Percentiles rank a stretch among this genome's conserved stretches.
Evolutionary conservation across 1,140 invertebrate genomes (phyloP).

Genomic region (Andrena cerasifolii): DNA sequence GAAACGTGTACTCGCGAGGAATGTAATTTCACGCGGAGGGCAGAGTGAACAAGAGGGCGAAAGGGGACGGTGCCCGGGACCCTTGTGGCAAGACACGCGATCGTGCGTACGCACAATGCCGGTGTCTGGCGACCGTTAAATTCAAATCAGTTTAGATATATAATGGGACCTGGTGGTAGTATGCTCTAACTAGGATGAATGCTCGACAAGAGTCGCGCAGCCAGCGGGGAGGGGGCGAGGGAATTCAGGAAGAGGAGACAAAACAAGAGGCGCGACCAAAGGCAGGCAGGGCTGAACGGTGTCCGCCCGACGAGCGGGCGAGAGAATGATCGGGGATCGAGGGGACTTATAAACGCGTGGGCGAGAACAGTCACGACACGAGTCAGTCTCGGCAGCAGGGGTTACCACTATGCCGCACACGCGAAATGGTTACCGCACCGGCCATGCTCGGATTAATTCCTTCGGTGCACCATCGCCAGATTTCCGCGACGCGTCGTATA

Average conservation of each 20-base stretch:
- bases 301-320: background rate
- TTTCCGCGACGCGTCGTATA: conserved; percentile 13
- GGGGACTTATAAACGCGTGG: conserved; percentile 64
- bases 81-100: background rate
- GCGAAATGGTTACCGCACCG: conserved; percentile 30
- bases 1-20: too few relatives aligned
- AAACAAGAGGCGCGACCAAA: conserved; percentile 12
- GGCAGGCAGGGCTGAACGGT: background rate
- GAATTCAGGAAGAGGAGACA: conserved; percentile 40
- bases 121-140: conserved; percentile 73
- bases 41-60: too few relatives aligned
- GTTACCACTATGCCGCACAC: conserved; percentile 39
- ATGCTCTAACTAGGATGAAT: conserved; percentile 72
- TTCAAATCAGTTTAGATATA: conserved; percentile 76
- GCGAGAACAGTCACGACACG: conserved; percentile 60
- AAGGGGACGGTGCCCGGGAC: background rate
- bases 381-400: conserved; percentile 33
- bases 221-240: conserved; percentile 22
- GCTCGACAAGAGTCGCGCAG: conserved; percentile 15
- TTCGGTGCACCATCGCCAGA: conserved; percentile 9
- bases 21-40: background rate
- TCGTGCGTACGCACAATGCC: conserved; percentile 66
- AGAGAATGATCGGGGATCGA: background rate
- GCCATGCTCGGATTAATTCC: conserved; percentile 31
- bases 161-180: conserved; percentile 68